Base-by-base conservation (phyloP, 2,888 invertebrate genomes). In the Athalia rosae region DNA sequence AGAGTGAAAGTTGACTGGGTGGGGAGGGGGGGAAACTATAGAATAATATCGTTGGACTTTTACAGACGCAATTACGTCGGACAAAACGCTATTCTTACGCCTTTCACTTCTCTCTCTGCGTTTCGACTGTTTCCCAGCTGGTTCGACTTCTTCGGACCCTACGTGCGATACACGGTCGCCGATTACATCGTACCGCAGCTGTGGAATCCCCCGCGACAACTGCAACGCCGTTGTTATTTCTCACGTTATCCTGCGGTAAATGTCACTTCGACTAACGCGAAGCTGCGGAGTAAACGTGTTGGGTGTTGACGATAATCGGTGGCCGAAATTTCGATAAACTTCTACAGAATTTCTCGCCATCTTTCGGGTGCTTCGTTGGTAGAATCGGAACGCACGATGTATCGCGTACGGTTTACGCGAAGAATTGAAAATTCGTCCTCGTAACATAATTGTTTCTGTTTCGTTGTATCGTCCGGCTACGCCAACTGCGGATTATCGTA, bases 1-100 rank as follows among this genome's bases (percentile, higher is more conserved):
- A 71, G 71, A 71, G 71, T 71, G 71, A 71, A 71, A 71, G 71
- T 71, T 56, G 13, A 71, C 58, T 56, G 13, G n/a, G n/a, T n/a
- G n/a, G n/a, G n/a, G n/a, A n/a, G n/a, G n/a, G n/a, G 41, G 58
- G 71, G 58, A 71, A 71, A 71, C 71, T 58, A 71, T 71, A 71
- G 56, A 71, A n/a, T n/a, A 58, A 71, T 71, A 45, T 71, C 71
- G 71, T 71, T 13, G 43, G 58, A 71, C 71, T 71, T 69, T 58
- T 71, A 71, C 71, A 58, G 58, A 43, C 67, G 48, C 53, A 28
- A 53, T 56, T 69, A 56, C 56, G 41, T 69, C 43, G 69, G 69
- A 69, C 53, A 69, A 53, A 53, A 13, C 61, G 59, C 7, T n/a
- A 41, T 62, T 43, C 41, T 6, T n/a, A 62, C 66, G 66, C 66